Base-by-base conservation (phyloP, 35 echinoderm and acorn worm species). In the Eucidaris tribuloides region DNA sequence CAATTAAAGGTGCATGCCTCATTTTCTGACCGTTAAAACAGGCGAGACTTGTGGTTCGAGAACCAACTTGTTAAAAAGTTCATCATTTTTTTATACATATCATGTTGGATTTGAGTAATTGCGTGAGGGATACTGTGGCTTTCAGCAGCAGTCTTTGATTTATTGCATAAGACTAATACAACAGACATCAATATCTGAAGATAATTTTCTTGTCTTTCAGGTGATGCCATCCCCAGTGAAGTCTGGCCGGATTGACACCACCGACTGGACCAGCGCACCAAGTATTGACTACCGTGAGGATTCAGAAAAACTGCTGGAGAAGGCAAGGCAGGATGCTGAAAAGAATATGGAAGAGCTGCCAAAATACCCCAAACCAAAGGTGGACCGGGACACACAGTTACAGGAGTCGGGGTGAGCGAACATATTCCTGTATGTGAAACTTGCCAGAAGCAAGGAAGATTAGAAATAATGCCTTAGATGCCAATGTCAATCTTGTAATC, bases 381-480 rank as follows among this genome's bases (percentile, higher is more conserved):
- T 92, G 37, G 89, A 97, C 48, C 11, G 1, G 7, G 46, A 32
- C 28, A 61, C 81, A 43, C 79, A 77, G 13, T 42, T 92, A 5
- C 74, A 61, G 45, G 84, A 84, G 34, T 87, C 88, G 83, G 88
- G 65, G 93, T 91, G 62, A 86, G 89, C n/a, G n/a, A n/a, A n/a
- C n/a, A n/a, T n/a, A n/a, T n/a, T n/a, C n/a, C n/a, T n/a, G n/a
- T n/a, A n/a, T n/a, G n/a, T n/a, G n/a, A n/a, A n/a, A n/a, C n/a
- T n/a, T n/a, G n/a, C n/a, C n/a, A n/a, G n/a, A n/a, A n/a, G n/a
- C n/a, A n/a, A n/a, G n/a, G n/a, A n/a, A n/a, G n/a, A n/a, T n/a
- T n/a, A n/a, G n/a, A n/a, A 18, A 35, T 13, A 11, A 11, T 34
- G 37, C n/a, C n/a, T n/a, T n/a, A n/a, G n/a, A n/a, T n/a, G n/a